Evolutionary conservation across 2,113 vertebrate genomes (phyloP).

Genomic region (Camelus dromedarius): DNA sequence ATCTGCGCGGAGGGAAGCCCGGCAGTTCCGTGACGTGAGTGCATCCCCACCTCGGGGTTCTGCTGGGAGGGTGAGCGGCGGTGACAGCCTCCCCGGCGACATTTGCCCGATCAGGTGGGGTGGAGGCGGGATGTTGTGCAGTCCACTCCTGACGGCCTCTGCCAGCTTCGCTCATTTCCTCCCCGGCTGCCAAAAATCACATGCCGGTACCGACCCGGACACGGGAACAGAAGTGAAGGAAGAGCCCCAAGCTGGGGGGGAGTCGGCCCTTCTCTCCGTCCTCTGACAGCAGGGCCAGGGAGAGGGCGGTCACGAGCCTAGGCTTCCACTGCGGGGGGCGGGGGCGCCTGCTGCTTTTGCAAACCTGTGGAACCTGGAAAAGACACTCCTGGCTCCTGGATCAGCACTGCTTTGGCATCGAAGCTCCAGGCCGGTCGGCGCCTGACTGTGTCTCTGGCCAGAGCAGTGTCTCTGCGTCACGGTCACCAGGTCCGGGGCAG

Average conservation of each 20-base stretch:
- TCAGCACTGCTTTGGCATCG: background rate
- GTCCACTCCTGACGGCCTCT: slow-evolving; percentile 83
- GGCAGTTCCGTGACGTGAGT: slow-evolving; percentile 82
- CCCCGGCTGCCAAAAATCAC: slow-evolving; percentile 94
- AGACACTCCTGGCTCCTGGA: background rate
- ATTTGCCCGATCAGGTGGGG: slow-evolving; percentile 83
- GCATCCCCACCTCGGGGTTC: slow-evolving; percentile 65
- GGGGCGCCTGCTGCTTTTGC: too few species aligned
- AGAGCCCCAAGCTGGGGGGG: slow-evolving; percentile 45
- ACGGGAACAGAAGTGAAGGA: slow-evolving; percentile 83
- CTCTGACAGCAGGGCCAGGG: background rate
- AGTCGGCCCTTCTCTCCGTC: too few species aligned
- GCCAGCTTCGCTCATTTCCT: slow-evolving; percentile 93
- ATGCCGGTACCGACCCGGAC: slow-evolving; percentile 87
- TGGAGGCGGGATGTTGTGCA: slow-evolving; percentile 83
- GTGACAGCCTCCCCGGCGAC: slow-evolving; percentile 79
- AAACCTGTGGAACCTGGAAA: too few species aligned
- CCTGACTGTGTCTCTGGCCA: background rate
- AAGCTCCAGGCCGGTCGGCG: background rate
- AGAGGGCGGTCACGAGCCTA: background rate
- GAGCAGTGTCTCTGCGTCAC: background rate
- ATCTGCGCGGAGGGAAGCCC: slow-evolving; percentile 80
- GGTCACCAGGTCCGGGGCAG: background rate
- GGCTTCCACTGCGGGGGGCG: background rate
- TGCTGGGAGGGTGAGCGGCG: slow-evolving; percentile 69